Conservation (phyloP, 2,113 vertebrate genomes). For the Mormoops blainvillei region DNA sequence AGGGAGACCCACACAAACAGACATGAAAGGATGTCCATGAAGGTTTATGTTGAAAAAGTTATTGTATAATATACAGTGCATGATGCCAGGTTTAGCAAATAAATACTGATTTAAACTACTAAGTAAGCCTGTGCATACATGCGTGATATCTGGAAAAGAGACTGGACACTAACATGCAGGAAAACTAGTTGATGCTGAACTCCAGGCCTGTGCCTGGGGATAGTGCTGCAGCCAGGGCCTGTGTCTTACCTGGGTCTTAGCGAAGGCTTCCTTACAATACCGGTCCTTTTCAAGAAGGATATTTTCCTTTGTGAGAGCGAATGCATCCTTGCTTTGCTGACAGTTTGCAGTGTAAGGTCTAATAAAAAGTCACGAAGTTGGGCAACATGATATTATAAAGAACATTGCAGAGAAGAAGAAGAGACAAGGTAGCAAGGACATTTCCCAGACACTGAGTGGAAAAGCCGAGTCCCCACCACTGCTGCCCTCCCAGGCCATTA, state of each 20-base stretch:
- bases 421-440: neutral
- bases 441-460: neutral
- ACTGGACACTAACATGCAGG: neutral
- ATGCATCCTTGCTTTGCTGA: fast-evolving
- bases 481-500: neutral
- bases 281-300: neutral
- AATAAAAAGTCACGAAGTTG: conserved; percentile 9
- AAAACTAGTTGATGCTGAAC: neutral
- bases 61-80: neutral
- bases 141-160: neutral
- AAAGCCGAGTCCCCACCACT: neutral
- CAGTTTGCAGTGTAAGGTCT: neutral
- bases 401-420: neutral
- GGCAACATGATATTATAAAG: neutral
- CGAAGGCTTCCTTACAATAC: neutral
- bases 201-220: neutral
- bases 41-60: neutral
- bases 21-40: neutral
- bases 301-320: fast-evolving
- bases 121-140: neutral
- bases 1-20: neutral
- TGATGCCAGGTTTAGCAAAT: neutral
- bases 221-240: neutral
- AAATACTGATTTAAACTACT: neutral
- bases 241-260: conserved; percentile 69